These are phyloP conservation scores for Solen grandis DNA, from an alignment of 1,140 invertebrate genomes.

Conservation along the genomic window DNA sequence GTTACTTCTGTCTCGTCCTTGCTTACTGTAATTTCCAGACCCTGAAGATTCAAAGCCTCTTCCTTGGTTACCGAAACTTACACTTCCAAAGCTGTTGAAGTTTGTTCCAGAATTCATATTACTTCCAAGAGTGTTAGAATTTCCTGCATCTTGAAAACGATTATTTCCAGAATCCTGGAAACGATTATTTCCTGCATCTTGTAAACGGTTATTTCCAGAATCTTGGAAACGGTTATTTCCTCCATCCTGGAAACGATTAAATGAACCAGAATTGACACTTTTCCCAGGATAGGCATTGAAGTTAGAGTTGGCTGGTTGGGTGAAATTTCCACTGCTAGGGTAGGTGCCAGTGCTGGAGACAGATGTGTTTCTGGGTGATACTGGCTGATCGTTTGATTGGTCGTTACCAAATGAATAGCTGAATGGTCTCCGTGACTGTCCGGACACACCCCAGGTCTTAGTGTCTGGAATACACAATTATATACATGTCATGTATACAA, in stretches of 20 bases:
- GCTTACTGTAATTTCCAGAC: slow-evolving; percentile 16
- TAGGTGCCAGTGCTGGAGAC: slow-evolving; percentile 32
- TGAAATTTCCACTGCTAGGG: slow-evolving; percentile 27
- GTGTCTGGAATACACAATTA: too few relatives aligned
- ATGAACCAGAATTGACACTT: too few relatives aligned
- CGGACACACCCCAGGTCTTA: slow-evolving; percentile 28
- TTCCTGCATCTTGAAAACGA: too few relatives aligned
- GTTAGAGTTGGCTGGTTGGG: too few relatives aligned
- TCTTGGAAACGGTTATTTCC: background rate
- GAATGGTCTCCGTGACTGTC: slow-evolving; percentile 35
- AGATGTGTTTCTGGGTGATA: slow-evolving; percentile 25
- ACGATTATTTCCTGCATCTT: background rate
- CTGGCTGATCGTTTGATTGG: background rate
- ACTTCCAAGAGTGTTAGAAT: too few relatives aligned
- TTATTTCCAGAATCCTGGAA: background rate
- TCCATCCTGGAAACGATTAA: too few relatives aligned
- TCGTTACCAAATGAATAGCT: slow-evolving; percentile 39
- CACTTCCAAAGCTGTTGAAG: background rate
- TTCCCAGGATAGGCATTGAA: too few relatives aligned
- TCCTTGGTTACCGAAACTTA: too few relatives aligned
- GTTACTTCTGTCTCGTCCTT: background rate
- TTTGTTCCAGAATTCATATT: slow-evolving; percentile 46
- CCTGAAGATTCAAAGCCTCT: slow-evolving; percentile 23
- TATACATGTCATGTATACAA: too few relatives aligned
- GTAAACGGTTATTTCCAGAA: background rate